Conservation (phyloP, 2,113 vertebrate genomes). For the Zeus faber region DNA sequence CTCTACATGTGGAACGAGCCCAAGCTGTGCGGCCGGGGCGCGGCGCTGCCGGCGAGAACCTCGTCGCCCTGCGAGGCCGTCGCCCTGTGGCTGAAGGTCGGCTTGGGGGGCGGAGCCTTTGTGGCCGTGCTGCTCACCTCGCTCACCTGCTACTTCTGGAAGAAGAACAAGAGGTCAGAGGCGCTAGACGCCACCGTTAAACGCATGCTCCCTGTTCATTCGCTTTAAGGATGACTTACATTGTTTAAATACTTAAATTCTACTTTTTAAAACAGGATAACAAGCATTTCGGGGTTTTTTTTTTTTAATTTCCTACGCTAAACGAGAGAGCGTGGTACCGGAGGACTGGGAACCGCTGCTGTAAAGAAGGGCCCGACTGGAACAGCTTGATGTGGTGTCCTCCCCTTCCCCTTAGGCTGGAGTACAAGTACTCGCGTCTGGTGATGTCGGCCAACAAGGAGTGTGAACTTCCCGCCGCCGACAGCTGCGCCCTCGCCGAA, state of each 20-base stretch:
- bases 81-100: slow-evolving; percentile 92
- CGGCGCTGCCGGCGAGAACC: slow-evolving; percentile 80
- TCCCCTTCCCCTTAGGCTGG: slow-evolving; percentile 74
- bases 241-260: too few species aligned
- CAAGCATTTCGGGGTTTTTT: too few species aligned
- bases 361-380: neutral
- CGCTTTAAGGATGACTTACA: too few species aligned
- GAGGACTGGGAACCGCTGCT: too few species aligned
- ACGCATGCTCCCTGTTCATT: too few species aligned
- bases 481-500: slow-evolving; percentile 95
- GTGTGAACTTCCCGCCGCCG: slow-evolving; percentile 90
- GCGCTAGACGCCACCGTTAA: too few species aligned
- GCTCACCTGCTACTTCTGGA: slow-evolving; percentile 98
- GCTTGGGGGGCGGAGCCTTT: slow-evolving; percentile 85
- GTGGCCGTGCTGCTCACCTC: slow-evolving; percentile 86
- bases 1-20: slow-evolving; percentile 94
- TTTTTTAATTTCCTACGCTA: too few species aligned
- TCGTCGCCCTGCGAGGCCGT: slow-evolving; percentile 85
- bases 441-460: slow-evolving; percentile 96
- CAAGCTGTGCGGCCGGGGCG: slow-evolving; percentile 85
- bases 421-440: slow-evolving; percentile 97
- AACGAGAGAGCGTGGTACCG: too few species aligned
- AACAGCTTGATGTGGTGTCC: slow-evolving; percentile 4
- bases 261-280: too few species aligned
- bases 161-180: slow-evolving; percentile 94